Conservation (phyloP, 2,888 invertebrate species). For the Agriopis leucophaearia region DNA sequence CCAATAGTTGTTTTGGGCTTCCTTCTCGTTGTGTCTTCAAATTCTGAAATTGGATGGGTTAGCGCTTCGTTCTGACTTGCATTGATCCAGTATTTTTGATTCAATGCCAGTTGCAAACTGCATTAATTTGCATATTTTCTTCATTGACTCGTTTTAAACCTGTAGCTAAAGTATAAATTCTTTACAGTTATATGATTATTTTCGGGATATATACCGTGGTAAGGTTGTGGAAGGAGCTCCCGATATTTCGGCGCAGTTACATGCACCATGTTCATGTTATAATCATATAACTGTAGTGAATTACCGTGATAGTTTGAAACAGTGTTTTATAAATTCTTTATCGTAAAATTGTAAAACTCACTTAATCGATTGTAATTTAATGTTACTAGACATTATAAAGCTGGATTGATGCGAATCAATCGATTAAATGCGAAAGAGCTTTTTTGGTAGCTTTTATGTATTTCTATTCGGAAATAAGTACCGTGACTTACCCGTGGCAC, state of each 20-base stretch:
- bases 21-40: conserved; percentile 56
- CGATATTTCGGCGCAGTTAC: no score
- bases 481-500: no score
- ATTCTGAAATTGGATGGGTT: conserved; percentile 34
- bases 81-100: conserved; percentile 13
- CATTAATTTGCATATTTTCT: no score
- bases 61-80: conserved; percentile 9
- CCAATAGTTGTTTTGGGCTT: conserved; percentile 98
- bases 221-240: no score
- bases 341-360: background rate
- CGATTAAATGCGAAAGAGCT: conserved; percentile 10
- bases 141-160: no score
- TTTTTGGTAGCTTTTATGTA: no score
- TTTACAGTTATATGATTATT: background rate
- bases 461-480: no score
- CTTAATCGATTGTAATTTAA: background rate
- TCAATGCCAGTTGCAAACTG: background rate
- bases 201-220: no score
- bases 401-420: conserved; percentile 9
- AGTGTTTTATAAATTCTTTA: no score
- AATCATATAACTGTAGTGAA: no score
- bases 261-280: no score
- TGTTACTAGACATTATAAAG: background rate
- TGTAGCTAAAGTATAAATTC: background rate
- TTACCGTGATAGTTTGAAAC: no score